Evolutionary conservation across 2,888 invertebrate species (phyloP), one percentile per base, ranked within the genome.

Genomic region (Celastrina argiolus): DNA sequence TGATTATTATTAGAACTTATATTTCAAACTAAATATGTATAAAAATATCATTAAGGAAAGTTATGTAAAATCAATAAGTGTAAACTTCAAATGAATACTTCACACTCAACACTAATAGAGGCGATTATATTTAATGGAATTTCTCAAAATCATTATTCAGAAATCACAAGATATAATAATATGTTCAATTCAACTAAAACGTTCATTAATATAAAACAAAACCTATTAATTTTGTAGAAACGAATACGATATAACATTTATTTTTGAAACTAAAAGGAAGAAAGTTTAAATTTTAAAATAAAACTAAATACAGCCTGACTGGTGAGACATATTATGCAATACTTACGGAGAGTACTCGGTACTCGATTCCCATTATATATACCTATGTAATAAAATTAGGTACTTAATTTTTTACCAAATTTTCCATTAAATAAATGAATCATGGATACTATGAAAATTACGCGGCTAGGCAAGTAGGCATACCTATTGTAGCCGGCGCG

Each of bases 61-160:
- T 51, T 26, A 51, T 51, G 51, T 51, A 2, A 26, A 51, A 51
- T 51, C 51, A 51, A 51, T 51, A 51, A 51, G 51, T 51, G 22
- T 51, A 22, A 51, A 51, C 14, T 22, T 51, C 51, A 51, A 51
- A 51, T 22, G 22, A 5, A 51, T 16, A 51, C 22, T 51, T 51
- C 51, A 51, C 51, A 51, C 51, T 36, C 2, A 5, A 51, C 26
- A 51, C 51, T 51, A 51, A 51, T 26, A 51, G 51, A 51, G 12
- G 14, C 12, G 22, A 51, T 51, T 26, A 51, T 26, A 51, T 51
- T 51, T 51, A 51, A 51, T 51, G 51, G 22, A 12, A 51, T 51
- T 51, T 51, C 51, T 51, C 10, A 12, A 51, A 26, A 12, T 26
- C 12, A 22, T 26, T 10, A 51, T 22, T 22, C 12, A 51, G 22